Conservation (phyloP, 2,113 vertebrate genomes). For the Erpornis zantholeuca region DNA sequence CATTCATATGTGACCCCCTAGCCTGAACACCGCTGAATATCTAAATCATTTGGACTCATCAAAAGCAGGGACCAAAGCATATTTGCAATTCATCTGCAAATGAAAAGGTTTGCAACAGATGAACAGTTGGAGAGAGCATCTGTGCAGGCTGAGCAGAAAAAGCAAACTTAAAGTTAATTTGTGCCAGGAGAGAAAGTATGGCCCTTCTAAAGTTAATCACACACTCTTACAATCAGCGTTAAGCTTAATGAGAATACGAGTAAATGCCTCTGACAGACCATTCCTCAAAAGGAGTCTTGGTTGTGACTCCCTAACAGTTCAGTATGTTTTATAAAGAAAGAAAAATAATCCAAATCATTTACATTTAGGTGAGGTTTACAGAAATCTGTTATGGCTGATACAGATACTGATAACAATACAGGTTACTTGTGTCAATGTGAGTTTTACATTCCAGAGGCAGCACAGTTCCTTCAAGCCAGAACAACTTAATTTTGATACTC, state of each 20-base stretch:
- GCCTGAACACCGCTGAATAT: background rate
- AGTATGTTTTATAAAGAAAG: background rate
- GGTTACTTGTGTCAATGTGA: background rate
- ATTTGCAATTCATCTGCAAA: background rate
- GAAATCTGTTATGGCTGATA: background rate
- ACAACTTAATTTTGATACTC: background rate
- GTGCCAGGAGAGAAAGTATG: background rate
- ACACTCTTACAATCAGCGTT: background rate
- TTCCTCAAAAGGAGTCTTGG: background rate
- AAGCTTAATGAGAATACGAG: background rate
- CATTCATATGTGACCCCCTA: background rate
- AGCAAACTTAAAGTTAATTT: background rate
- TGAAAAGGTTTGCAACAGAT: background rate
- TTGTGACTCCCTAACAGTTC: background rate
- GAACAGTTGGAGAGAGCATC: background rate
- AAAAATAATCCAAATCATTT: background rate
- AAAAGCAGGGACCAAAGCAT: background rate
- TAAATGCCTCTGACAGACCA: background rate
- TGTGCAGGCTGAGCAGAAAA: background rate
- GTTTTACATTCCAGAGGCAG: background rate
- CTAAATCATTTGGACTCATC: background rate
- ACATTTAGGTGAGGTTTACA: background rate
- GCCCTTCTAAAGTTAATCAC: background rate
- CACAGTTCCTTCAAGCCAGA: background rate
- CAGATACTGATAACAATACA: no score